Conservation (phyloP, 2,113 vertebrate species). For the Caranx melampygus region DNA sequence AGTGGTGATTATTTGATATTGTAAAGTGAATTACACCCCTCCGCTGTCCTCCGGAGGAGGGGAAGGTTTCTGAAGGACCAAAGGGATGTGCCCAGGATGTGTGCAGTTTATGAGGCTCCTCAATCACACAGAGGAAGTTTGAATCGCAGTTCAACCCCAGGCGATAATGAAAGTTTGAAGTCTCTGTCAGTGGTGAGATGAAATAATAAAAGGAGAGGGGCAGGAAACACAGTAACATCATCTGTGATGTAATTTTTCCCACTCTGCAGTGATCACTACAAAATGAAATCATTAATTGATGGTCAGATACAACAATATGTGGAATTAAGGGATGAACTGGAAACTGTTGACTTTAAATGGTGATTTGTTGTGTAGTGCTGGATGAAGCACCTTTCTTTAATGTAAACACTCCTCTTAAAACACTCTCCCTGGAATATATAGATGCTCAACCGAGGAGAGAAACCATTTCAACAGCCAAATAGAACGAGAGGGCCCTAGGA, state of each 20-base stretch:
- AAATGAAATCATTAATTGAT: slow-evolving; percentile 16
- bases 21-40: slow-evolving; percentile 76
- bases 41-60: slow-evolving; percentile 41
- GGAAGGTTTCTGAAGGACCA: slow-evolving; percentile 34
- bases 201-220: slow-evolving; percentile 60
- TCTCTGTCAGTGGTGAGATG: slow-evolving; percentile 55
- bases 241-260: slow-evolving; percentile 38
- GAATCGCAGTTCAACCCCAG: slow-evolving; percentile 55
- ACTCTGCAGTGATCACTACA: slow-evolving; percentile 17
- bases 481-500: slow-evolving; percentile 68
- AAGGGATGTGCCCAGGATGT: slow-evolving; percentile 58
- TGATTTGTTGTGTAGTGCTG: slow-evolving; percentile 17
- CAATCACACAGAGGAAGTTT: slow-evolving; percentile 68
- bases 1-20: slow-evolving; percentile 76
- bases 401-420: slow-evolving; percentile 54
- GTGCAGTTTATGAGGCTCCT: slow-evolving; percentile 75
- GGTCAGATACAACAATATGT: neutral
- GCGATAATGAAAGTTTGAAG: slow-evolving; percentile 62
- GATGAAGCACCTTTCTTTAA: slow-evolving; percentile 61
- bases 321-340: slow-evolving; percentile 16
- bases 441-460: slow-evolving; percentile 55
- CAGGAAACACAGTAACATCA: slow-evolving; percentile 10
- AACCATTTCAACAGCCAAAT: slow-evolving; percentile 62
- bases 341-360: slow-evolving; percentile 30
- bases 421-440: slow-evolving; percentile 56